A percentile compares a stretch with the other conserved stretches of the same genome.
Evolutionary conservation across 2,797 vertebrate species (phyloP).

Genomic region (Pristis pectinata): DNA sequence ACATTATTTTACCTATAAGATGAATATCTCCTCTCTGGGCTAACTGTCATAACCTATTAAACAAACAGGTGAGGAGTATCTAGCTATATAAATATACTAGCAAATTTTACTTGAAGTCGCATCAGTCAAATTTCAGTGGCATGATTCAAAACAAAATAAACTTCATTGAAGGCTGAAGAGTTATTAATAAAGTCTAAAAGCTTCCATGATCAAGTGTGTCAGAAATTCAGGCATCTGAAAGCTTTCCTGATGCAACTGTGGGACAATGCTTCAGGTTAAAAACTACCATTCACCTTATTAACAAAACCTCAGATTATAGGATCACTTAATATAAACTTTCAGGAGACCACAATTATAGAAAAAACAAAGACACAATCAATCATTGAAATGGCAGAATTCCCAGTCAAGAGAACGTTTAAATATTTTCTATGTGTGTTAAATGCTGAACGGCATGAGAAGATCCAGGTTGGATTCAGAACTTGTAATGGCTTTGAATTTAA

Average conservation of each 20-base stretch:
- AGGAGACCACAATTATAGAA: conserved; percentile 6
- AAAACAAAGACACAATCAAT: conserved; percentile 1
- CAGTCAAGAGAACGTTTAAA: background rate
- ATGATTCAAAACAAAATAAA: background rate
- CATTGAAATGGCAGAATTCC: conserved; percentile 29
- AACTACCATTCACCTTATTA: conserved; percentile 28
- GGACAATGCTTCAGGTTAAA: background rate
- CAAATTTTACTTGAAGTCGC: background rate
- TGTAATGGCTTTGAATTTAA: background rate
- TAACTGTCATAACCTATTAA: background rate
- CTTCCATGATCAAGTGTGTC: background rate
- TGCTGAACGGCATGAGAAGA: background rate
- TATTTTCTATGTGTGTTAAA: background rate
- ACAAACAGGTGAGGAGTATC: background rate
- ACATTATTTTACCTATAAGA: background rate
- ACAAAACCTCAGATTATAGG: conserved; percentile 27
- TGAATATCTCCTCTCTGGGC: background rate
- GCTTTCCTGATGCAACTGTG: background rate
- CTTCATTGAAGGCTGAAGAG: too few relatives aligned
- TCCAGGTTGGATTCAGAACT: background rate
- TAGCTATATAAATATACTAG: background rate
- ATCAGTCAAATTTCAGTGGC: background rate
- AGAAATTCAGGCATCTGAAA: background rate
- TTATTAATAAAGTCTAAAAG: conserved; percentile 20
- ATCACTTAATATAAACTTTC: conserved; percentile 1